phyloP scores from a whole-genome alignment of 2,888 invertebrate species.

The Brachypalpus laphriformis region DNA sequence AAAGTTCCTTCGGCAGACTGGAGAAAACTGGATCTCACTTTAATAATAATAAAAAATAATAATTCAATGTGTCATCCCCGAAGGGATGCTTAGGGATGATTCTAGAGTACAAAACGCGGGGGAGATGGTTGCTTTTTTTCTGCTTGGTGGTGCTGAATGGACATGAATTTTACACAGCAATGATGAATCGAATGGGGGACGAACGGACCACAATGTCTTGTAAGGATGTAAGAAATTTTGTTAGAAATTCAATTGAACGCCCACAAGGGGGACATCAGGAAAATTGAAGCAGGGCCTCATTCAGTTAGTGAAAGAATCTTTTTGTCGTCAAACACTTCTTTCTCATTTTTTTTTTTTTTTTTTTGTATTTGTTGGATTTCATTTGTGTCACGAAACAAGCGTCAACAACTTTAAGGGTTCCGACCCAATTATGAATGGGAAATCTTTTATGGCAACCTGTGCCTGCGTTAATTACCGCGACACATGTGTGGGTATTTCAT shows the following conservation, averaged over 20 bases:
- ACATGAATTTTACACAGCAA: constrained; percentile 4
- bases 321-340: not conserved
- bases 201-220: constrained; percentile 1
- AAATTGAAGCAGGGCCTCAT: not conserved
- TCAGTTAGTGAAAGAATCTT: not conserved
- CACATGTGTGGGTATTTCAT: not conserved
- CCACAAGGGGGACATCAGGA: not conserved
- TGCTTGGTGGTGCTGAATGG: constrained; percentile 1
- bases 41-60: constrained; percentile 18
- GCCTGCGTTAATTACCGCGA: not conserved
- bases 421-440: not conserved
- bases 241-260: constrained; percentile 20
- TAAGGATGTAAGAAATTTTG: constrained; percentile 10
- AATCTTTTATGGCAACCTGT: not conserved
- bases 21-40: not conserved
- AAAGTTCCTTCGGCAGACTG: not conserved
- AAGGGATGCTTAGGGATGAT: constrained; percentile 11
- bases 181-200: constrained; percentile 4
- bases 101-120: not conserved
- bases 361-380: not conserved
- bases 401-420: not conserved
- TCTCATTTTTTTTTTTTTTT: not conserved
- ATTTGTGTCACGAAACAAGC: not conserved
- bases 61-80: constrained; percentile 30
- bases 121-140: not conserved